Evolutionary conservation across 2,888 invertebrate species (phyloP).

Genomic region (Hypomecis punctinalis): DNA sequence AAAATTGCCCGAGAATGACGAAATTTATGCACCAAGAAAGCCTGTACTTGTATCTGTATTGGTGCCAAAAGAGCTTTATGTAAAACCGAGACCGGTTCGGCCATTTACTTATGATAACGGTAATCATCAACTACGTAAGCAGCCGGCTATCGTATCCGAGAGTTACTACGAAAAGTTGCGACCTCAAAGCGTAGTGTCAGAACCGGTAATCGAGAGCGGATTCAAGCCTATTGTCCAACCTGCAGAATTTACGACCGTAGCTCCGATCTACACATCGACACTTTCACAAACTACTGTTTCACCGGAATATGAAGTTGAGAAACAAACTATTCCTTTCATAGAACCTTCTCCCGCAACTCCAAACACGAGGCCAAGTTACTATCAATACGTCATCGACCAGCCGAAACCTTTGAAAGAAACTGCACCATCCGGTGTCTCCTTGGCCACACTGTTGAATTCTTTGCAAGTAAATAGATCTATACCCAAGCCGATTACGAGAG

Average conservation of each 20-base stretch:
- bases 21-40: constrained; percentile 58
- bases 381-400: constrained; percentile 64
- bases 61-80: constrained; percentile 64
- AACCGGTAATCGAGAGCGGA: constrained; percentile 70
- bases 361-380: constrained; percentile 60
- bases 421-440: constrained; percentile 57
- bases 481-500: constrained; percentile 90
- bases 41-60: constrained; percentile 57
- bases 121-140: constrained; percentile 60
- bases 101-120: constrained; percentile 62
- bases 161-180: constrained; percentile 73
- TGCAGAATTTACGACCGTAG: constrained; percentile 53
- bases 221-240: constrained; percentile 70
- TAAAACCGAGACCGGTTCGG: constrained; percentile 65
- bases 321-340: constrained; percentile 50
- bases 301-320: constrained; percentile 51
- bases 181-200: constrained; percentile 48
- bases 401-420: constrained; percentile 54
- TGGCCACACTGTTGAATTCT: constrained; percentile 87
- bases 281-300: constrained; percentile 44
- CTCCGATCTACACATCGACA: constrained; percentile 53
- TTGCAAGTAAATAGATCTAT: constrained; percentile 90
- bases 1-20: constrained; percentile 46
- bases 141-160: constrained; percentile 69
- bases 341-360: constrained; percentile 49